Evolutionary conservation across 1,140 invertebrate species (phyloP), one percentile per base, ranked within the genome.

Genomic region (Tetranychus cinnabarinus): DNA sequence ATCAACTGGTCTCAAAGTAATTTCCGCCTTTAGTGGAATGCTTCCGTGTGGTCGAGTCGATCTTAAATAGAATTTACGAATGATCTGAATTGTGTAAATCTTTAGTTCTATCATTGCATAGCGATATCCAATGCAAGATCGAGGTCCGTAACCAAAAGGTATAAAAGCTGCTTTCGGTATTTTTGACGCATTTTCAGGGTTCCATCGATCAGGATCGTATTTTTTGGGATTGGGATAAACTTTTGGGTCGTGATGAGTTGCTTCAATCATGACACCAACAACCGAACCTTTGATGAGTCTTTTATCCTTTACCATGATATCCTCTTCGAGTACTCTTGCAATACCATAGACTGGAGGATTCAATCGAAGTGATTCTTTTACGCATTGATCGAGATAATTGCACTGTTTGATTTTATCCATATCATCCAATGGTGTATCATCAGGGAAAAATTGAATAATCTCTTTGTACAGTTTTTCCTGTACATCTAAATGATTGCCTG

Each of bases 311-410:
- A 66, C 76, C 79, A 39, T 15, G 45, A 45, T 45, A 15, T 78
- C 74, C 60, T 78, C 75, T 2, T 71, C 76, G 46, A 78, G 77
- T 45, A 70, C 64, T 50, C 81, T 71, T 62, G 76, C 77, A 1
- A 82, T 66, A 36, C 77, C 69, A 1, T 74, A 72, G 58, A 80
- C 67, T 0, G 79, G 74, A 56, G 82, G 80, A 68, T 80, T 78
- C 63, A 78, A 77, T 35, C 82, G 73, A 63, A 83, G 69, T 1
- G 81, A 79, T 75, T 82, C 81, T 78, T 68, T 15, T 74, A 77
- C 59, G 45, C 67, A 64, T 4, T 56, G 50, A 8, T 65, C 64
- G 13, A 65, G 46, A 47, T 62, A 65, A 37, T 13, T 15, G 23
- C 42, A 42, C 10, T 31, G 12, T 8, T n/a, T 42, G 23, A 58